Conservation (phyloP, 2,113 vertebrate genomes). For the Mus spicilegus region DNA sequence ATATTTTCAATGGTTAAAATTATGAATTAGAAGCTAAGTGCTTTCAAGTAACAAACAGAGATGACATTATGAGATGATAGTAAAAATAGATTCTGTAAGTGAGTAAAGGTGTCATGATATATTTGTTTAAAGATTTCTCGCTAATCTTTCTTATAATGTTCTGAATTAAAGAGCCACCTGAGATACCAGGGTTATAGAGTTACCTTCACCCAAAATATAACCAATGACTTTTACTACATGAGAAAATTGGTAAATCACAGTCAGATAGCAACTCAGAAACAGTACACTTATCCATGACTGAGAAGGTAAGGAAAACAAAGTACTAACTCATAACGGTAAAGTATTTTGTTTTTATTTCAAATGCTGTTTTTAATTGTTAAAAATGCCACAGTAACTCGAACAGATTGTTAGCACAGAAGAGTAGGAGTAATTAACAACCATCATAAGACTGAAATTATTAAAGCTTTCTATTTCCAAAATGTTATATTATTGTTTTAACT, state of each 20-base stretch:
- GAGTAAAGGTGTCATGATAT: background rate
- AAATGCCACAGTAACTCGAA: background rate
- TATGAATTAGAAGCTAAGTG: background rate
- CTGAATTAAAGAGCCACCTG: background rate
- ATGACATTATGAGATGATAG: background rate
- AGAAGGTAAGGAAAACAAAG: background rate
- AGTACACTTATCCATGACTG: background rate
- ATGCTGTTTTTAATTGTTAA: background rate
- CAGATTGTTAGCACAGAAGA: background rate
- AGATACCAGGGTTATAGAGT: background rate
- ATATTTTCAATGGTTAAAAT: background rate
- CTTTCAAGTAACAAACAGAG: background rate
- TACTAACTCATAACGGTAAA: background rate
- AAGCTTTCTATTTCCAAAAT: background rate
- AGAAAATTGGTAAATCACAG: background rate
- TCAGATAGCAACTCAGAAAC: background rate
- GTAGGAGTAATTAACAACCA: background rate
- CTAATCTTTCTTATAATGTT: background rate
- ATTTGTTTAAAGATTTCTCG: background rate
- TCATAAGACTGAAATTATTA: background rate
- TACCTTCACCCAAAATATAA: background rate
- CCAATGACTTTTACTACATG: background rate
- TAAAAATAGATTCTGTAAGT: background rate
- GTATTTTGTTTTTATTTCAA: background rate
- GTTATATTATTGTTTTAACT: background rate